Conservation (phyloP, 2,888 invertebrate genomes). For the Caradrina clavipalpis region DNA sequence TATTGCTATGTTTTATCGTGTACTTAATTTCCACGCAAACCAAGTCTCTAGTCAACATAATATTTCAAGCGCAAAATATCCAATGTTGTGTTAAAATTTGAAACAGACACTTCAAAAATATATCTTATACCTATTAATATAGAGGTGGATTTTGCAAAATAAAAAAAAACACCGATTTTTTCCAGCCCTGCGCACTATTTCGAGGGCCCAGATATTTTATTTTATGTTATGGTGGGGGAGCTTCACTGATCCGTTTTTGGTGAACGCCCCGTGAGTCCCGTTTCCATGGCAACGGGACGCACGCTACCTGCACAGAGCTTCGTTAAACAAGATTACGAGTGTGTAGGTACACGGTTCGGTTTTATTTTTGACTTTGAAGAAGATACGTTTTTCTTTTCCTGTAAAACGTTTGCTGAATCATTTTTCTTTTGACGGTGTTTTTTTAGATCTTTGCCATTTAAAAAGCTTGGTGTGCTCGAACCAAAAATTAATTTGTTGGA, state of each 20-base stretch:
- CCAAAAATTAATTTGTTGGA: too few species aligned
- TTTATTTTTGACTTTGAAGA: conserved; percentile 48
- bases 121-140: too few species aligned
- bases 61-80: too few species aligned
- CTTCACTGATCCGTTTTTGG: conserved; percentile 62
- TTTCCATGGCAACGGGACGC: conserved; percentile 77
- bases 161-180: background rate
- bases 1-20: too few species aligned
- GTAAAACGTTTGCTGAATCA: conserved; percentile 5
- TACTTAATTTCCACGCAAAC: too few species aligned
- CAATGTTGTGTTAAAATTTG: too few species aligned
- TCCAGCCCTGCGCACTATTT: conserved; percentile 54
- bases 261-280: conserved; percentile 61
- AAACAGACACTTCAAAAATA: too few species aligned
- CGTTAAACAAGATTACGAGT: conserved; percentile 49
- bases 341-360: conserved; percentile 10
- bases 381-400: conserved; percentile 36
- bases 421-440: conserved; percentile 10
- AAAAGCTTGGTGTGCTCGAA: too few species aligned
- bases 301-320: conserved; percentile 51
- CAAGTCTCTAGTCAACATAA: too few species aligned
- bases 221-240: conserved; percentile 71
- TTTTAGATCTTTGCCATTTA: background rate
- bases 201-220: conserved; percentile 71
- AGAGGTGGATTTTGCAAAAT: background rate